Percentiles rank a stretch among this genome's conserved stretches.
phyloP scores from a whole-genome alignment of 1,140 invertebrate species.

The Berghia stephanieae region DNA sequence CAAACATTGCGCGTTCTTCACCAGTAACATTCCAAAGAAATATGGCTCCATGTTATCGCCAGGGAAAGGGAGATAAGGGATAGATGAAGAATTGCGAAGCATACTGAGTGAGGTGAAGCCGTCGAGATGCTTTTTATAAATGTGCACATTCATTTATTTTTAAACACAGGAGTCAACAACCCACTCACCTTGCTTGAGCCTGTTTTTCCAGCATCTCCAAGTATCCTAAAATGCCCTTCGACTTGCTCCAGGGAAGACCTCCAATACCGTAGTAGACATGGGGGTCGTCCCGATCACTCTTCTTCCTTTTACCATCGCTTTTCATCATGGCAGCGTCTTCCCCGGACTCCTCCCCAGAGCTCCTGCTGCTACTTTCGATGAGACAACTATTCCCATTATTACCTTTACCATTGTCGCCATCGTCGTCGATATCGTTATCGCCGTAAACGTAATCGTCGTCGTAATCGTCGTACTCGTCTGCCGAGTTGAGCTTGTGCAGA shows the following conservation, averaged over 20 bases:
- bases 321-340: not conserved
- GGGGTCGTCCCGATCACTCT: not conserved
- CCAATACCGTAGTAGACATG: constrained; percentile 19
- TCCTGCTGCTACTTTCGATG: not conserved
- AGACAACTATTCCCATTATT: not conserved
- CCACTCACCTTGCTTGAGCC: too few species aligned
- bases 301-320: not conserved
- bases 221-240: constrained; percentile 52
- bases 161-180: too few species aligned
- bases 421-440: constrained; percentile 27
- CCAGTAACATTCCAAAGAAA: too few species aligned
- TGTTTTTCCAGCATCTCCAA: constrained; percentile 55
- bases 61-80: too few species aligned
- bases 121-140: too few species aligned
- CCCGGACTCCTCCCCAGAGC: not conserved
- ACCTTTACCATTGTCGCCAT: not conserved
- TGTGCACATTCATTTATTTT: too few species aligned
- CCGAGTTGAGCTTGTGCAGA: constrained; percentile 37
- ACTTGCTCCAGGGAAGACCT: constrained; percentile 29
- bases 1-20: too few species aligned
- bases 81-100: too few species aligned
- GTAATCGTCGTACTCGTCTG: constrained; percentile 38
- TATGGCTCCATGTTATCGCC: too few species aligned
- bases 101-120: too few species aligned
- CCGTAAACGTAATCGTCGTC: constrained; percentile 35